Evolutionary conservation across 2,888 invertebrate genomes (phyloP).

Genomic region (Apocheima hispidaria): DNA sequence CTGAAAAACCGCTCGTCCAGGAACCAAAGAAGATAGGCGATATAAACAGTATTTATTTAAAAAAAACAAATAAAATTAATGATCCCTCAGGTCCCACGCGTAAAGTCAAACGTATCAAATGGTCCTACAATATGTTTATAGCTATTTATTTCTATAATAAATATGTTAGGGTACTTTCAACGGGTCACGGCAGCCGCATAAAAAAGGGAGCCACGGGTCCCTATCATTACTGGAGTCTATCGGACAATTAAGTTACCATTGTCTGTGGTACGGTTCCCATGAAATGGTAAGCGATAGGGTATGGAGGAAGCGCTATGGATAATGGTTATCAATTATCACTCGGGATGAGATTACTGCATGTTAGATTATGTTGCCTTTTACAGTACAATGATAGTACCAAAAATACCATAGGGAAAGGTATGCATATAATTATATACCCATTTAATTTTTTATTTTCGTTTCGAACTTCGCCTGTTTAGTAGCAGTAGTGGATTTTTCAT

Average conservation of each 20-base stretch:
- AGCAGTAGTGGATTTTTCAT: no score
- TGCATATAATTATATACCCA: no score
- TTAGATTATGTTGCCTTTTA: background rate
- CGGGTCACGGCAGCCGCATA: constrained; percentile 75
- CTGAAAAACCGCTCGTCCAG: no score
- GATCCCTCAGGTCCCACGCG: constrained; percentile 67
- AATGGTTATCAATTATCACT: constrained; percentile 20
- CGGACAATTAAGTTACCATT: constrained; percentile 83
- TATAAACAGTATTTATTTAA: no score
- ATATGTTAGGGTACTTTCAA: constrained; percentile 71
- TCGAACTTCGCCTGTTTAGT: no score
- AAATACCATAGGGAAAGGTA: no score
- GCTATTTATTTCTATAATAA: constrained; percentile 78
- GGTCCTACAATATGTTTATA: constrained; percentile 76
- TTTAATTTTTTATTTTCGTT: no score
- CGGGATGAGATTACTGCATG: constrained; percentile 3
- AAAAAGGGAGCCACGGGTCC: constrained; percentile 51
- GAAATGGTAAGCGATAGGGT: constrained; percentile 52
- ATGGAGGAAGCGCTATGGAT: constrained; percentile 6
- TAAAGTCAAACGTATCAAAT: constrained; percentile 73
- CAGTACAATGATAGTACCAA: no score
- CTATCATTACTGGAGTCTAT: constrained; percentile 78
- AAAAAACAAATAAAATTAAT: constrained; percentile 38
- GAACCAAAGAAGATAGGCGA: background rate
- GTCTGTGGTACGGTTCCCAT: constrained; percentile 79